Conservation (phyloP, 1,140 invertebrate species). For the Calliphora vicina region DNA sequence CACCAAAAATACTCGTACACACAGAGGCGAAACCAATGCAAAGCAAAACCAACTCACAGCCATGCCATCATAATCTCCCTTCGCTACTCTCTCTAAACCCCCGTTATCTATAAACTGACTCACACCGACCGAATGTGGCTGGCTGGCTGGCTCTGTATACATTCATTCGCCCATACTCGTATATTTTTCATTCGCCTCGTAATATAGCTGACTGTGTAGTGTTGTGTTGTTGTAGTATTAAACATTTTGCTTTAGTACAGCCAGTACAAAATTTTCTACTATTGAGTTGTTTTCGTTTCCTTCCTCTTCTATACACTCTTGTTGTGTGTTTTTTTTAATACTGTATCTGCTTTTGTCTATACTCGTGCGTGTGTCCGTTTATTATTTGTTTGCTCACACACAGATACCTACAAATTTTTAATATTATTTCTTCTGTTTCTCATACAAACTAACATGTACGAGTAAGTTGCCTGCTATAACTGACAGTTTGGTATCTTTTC, state of each 20-base stretch:
- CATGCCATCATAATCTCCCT: conserved; percentile 4
- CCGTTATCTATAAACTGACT: neutral
- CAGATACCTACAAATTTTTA: neutral
- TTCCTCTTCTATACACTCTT: neutral
- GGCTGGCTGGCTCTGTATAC: neutral
- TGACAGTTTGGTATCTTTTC: neutral
- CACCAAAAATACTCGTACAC: neutral
- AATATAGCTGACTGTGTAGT: neutral
- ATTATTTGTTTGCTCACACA: neutral
- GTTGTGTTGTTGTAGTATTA: too few relatives aligned
- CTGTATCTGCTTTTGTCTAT: neutral
- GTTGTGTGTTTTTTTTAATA: neutral
- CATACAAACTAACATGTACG: conserved; percentile 14
- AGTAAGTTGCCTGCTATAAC: neutral
- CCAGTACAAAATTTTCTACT: conserved; percentile 20
- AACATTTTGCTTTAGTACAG: conserved; percentile 26
- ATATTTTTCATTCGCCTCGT: neutral
- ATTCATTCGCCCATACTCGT: neutral
- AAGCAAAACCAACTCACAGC: neutral
- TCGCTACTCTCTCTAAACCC: neutral
- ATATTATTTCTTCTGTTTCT: neutral
- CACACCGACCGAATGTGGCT: neutral
- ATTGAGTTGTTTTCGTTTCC: neutral
- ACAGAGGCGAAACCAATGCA: neutral
- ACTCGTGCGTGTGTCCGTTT: neutral